Evolutionary conservation across 1,140 invertebrate genomes (phyloP), one percentile per base, ranked within the genome.

Genomic region (Temnothorax longispinosus): DNA sequence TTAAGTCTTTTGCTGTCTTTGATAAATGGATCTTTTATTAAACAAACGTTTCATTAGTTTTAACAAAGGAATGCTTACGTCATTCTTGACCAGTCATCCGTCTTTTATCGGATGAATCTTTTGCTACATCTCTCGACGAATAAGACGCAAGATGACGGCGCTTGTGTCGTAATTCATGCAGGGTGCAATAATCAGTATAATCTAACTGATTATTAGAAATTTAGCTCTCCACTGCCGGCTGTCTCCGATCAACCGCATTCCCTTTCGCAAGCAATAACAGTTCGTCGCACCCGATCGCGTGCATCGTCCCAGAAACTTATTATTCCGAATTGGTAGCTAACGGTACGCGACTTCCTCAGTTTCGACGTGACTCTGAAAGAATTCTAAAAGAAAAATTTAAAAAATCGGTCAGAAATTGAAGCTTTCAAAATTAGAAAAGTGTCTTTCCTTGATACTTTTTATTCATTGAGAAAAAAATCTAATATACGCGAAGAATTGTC

Each of bases 241-340:
- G 35, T 27, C n/a, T n/a, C 5, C 75, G 15, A 86, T 65, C 62
- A 52, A 65, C 50, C 47, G 35, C 58, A 54, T 56, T 67, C 54
- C 54, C 60, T 85, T 80, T 85, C 50, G 75, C 52, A 76, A 80
- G 38, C 58, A 50, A 56, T 11, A 32, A 65, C 74, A 81, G 58
- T 85, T 85, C 58, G 75, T 67, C 44, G 78, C 47, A 50, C 69
- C n/a, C 27, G 35, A 82, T 74, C 41, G 78, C 80, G 80, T 54
- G 67, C 52, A 82, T 74, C 27, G 80, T 84, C 56, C 54, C 56
- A 84, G 80, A 84, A 84, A 75, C 56, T 84, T 84, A 84, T 75
- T 84, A 84, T 84, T 84, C 80, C 44, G n/a, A 35, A 84, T 84
- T 74, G 54, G 44, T 84, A 27, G 69, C 27, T 84, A 84, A 84